phyloP scores from a whole-genome alignment of 2,797 vertebrate species.

The Anolis apletophallus region DNA sequence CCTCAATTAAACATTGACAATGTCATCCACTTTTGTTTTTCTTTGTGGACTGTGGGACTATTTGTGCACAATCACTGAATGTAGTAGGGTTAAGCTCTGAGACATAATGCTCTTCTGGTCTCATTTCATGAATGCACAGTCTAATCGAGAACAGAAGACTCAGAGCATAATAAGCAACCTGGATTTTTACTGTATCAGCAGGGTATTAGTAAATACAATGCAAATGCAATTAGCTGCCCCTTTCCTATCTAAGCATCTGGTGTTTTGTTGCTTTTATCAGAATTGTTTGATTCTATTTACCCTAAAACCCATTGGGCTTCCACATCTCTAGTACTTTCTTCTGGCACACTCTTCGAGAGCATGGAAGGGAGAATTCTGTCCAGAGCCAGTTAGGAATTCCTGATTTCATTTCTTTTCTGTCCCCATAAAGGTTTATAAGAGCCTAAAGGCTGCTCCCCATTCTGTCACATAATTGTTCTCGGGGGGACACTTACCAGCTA shows the following conservation, averaged over 20 bases:
- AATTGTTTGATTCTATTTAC: background rate
- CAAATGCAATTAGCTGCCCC: background rate
- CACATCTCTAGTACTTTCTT: background rate
- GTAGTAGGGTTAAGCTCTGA: background rate
- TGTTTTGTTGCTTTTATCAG: background rate
- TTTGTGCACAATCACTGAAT: background rate
- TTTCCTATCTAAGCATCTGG: background rate
- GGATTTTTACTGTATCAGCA: background rate
- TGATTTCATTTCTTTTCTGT: background rate
- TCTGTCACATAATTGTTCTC: slow-evolving; percentile 5
- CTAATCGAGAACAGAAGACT: background rate
- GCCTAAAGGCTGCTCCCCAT: background rate
- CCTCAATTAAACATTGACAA: background rate
- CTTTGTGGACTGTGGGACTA: background rate
- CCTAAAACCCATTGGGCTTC: background rate
- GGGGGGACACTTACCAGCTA: background rate
- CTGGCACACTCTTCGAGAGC: background rate
- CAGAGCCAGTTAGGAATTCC: background rate
- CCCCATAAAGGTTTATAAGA: slow-evolving; percentile 1
- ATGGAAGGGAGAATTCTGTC: background rate
- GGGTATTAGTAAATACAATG: background rate
- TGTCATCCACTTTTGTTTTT: background rate
- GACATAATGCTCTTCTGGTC: background rate
- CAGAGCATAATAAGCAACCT: background rate
- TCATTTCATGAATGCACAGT: background rate